Evolutionary conservation across 2,113 vertebrate species (phyloP).

Genomic region (Erythrocercus mccallii): DNA sequence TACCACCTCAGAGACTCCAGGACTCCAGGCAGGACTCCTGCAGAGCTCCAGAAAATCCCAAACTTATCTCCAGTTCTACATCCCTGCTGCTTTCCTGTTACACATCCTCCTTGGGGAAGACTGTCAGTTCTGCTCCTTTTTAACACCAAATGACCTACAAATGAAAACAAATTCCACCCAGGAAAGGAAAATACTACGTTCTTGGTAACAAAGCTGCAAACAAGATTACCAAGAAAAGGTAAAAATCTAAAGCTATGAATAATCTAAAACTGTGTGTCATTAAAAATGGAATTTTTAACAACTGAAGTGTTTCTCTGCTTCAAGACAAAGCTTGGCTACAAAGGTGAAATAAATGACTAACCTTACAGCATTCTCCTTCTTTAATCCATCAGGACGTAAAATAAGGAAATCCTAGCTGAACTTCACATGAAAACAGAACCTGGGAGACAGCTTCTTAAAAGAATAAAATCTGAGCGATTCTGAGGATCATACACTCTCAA

Average conservation of each 20-base stretch:
- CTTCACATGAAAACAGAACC: neutral
- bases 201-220: neutral
- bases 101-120: neutral
- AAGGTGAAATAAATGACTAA: neutral
- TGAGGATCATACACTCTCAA: neutral
- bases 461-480: neutral
- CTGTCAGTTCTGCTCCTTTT: neutral
- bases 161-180: neutral
- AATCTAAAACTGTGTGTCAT: neutral
- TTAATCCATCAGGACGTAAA: neutral
- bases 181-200: neutral
- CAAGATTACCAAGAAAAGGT: neutral
- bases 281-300: neutral
- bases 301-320: neutral
- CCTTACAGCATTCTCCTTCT: neutral
- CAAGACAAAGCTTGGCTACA: neutral
- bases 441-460: neutral
- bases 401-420: neutral
- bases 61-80: neutral
- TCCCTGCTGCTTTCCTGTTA: neutral
- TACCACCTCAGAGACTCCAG: neutral
- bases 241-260: neutral
- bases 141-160: neutral
- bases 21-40: neutral
- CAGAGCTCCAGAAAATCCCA: neutral